Conservation (phyloP, 2,113 vertebrate genomes). For the Pelecanus crispus region DNA sequence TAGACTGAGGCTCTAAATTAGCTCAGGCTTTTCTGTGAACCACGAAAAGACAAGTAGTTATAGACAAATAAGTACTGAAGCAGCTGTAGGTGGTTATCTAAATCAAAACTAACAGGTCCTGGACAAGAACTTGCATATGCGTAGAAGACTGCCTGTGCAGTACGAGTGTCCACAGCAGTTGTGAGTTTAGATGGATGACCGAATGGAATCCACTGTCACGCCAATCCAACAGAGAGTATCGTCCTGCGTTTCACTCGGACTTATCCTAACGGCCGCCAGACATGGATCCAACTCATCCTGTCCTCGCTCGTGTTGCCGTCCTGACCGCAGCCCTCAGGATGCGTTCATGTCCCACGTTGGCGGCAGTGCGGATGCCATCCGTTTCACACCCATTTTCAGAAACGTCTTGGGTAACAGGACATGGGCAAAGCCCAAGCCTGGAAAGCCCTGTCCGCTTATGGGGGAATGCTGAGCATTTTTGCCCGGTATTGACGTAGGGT, state of each 20-base stretch:
- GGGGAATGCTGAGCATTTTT: background rate
- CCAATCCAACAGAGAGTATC: rapidly evolving
- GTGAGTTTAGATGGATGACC: background rate
- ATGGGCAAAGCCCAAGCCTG: background rate
- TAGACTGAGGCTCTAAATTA: slow-evolving; percentile 23
- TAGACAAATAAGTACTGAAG: background rate
- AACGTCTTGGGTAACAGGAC: rapidly evolving
- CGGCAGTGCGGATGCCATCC: background rate
- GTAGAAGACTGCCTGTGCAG: background rate
- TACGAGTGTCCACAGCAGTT: rapidly evolving
- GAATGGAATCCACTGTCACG: background rate
- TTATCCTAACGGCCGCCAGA: background rate
- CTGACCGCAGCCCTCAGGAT: background rate
- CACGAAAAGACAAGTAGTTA: slow-evolving; percentile 24
- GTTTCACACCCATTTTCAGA: rapidly evolving
- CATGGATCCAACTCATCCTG: rapidly evolving
- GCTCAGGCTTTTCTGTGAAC: slow-evolving; percentile 12
- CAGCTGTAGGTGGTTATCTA: background rate
- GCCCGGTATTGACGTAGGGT: rapidly evolving
- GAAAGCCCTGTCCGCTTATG: rapidly evolving
- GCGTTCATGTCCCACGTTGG: rapidly evolving
- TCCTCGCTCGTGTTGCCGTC: background rate
- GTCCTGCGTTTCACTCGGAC: rapidly evolving
- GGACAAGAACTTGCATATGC: background rate
- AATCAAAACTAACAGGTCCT: background rate